Conservation (phyloP, 2,113 vertebrate species). For the Galbula dea region DNA sequence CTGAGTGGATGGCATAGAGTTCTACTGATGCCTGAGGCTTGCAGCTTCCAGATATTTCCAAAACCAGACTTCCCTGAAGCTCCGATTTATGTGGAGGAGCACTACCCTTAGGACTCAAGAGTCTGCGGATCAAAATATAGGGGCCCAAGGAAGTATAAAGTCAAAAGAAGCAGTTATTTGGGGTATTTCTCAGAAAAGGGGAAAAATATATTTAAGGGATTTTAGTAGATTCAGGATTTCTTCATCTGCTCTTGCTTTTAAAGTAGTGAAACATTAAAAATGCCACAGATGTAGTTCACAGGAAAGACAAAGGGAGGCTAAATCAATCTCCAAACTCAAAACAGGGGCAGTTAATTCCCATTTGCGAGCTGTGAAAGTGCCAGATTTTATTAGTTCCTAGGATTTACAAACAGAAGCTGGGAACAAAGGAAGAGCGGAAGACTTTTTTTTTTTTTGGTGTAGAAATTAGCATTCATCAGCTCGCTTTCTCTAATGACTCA, state of each 20-base stretch:
- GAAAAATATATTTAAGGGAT: not conserved
- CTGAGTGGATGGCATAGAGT: not conserved
- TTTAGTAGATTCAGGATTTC: not conserved
- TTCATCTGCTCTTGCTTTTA: not conserved
- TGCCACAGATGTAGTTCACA: not conserved
- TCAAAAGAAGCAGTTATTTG: not conserved
- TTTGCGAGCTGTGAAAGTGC: slow-evolving; percentile 51
- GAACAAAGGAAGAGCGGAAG: slow-evolving; percentile 38
- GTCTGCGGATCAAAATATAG: not conserved
- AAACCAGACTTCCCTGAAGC: not conserved
- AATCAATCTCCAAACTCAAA: slow-evolving; percentile 53
- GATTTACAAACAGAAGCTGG: slow-evolving; percentile 58
- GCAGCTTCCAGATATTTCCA: not conserved
- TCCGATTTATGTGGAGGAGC: not conserved
- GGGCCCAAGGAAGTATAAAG: not conserved
- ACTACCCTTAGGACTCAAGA: not conserved
- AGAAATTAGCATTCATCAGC: slow-evolving; percentile 54
- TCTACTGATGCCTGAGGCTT: not conserved
- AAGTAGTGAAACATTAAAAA: slow-evolving; percentile 47
- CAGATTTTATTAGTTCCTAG: slow-evolving; percentile 57
- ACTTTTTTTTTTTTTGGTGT: not conserved
- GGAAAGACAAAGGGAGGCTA: slow-evolving; percentile 25
- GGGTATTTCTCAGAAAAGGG: not conserved
- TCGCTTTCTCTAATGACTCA: slow-evolving; percentile 33
- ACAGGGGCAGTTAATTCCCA: slow-evolving; percentile 47